Base-by-base conservation (phyloP, 2,113 vertebrate species). In the Microtus richardsoni region DNA sequence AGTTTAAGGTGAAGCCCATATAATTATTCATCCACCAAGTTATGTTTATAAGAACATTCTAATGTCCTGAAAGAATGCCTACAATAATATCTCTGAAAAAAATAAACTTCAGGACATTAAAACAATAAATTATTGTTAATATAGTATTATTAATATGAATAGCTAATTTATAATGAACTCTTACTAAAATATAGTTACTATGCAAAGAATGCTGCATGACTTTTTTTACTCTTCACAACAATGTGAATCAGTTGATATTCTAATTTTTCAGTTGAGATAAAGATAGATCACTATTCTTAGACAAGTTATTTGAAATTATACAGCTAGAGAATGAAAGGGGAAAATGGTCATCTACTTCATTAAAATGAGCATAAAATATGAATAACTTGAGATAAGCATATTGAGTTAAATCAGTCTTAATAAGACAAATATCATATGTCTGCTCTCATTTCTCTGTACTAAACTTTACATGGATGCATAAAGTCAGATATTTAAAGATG, bases 21-120 rank as follows among this genome's bases (percentile, higher is more conserved):
- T 2, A 86, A 36, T 1, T 52, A 4, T 39, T 3, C 49, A 52
- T 49, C 21, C 3, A 62, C 21, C 58, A 77, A 80, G 64, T 91
- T 89, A n/a, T 78, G 5, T 88, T 64, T 26, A 68, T 41, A 49
- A n/a, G 74, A 8, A 62, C 17, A 78, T n/a, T 52, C 17, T 91
- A 71, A 86, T 78, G 73, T 52, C 1, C 28, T 54, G 7, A 62
- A 62, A 16, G 79, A 79, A 93, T 60, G 0, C 5, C 75, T 77
- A 33, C 28, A 80, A 39, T 21, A 88, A 44, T 85, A 92, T 90
- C 2, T 70, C 77, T 96, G 52, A 94, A 41, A 80, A 54, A 91
- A 64, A 28, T 30, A 0, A 92, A 52, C n/a, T 91, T 7, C 8
- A 91, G 19, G 77, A 71, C 5, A 74, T 0, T 89, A 77, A 93